Evolutionary conservation across 2,888 invertebrate species (phyloP), one percentile per base, ranked within the genome.

Genomic region (Macaria notata): DNA sequence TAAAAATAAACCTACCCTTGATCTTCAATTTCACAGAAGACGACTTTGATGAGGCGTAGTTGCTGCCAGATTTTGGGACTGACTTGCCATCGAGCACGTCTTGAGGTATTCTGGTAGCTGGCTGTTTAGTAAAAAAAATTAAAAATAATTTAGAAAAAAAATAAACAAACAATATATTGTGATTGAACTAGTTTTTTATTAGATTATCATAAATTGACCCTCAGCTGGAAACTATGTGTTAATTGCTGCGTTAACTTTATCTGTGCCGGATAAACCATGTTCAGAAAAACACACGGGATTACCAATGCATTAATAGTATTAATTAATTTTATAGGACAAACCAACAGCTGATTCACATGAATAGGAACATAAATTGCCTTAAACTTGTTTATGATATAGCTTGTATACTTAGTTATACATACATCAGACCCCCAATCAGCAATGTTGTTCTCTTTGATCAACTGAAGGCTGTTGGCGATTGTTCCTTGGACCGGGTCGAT

Each of bases 351-450:
- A 19, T 19, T 19, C 19, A 2, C 19, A 19, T 19, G 1, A 19
- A 2, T 19, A 19, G 19, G 19, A 19, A 19, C 19, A 19, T 2
- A 19, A 19, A 19, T 19, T 19, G 19, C 19, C 19, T 19, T 19
- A 19, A 19, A 19, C 19, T 19, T 19, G 19, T 1, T 19, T 19
- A 19, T 19, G 19, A 36, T 36, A 36, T 36, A 36, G 4, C 7
- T 36, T 36, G 33, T 36, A 19, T 36, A 36, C 5, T 36, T 36
- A 2, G 7, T 36, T 36, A 43, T 49, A 92, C 93, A 93, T 86
- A 95, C 95, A 80, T 97, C 96, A 29, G 94, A 93, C 9, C 97
- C 97, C 98, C 98, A 98, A 52, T 94, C 90, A 33, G 95, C 95
- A 65, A 98, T 94, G 62, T 94, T 95, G 78, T 95, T 94, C 66